Base-by-base conservation (phyloP, 2,888 invertebrate species). In the Netelia virgata region DNA sequence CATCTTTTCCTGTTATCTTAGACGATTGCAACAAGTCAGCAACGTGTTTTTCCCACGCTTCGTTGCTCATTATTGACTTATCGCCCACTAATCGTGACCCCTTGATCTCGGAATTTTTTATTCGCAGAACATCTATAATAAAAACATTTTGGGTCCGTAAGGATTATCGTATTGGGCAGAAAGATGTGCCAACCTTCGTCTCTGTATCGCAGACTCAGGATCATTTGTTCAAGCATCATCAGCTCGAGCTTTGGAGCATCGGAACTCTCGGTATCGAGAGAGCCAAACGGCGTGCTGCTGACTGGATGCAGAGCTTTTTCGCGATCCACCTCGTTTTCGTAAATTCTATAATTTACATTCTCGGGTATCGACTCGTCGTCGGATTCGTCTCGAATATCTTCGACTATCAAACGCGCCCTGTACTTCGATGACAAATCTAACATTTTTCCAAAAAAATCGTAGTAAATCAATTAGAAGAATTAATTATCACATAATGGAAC, bases 381-480 rank as follows among this genome's bases (percentile, higher is more conserved):
- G 28, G 59, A 66, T 6, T 87, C 87, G 3, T 88, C 86, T 2
- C 76, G 36, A 55, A 89, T 87, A 2, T 86, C 82, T 5, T 88
- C 74, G 1, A 63, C 57, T 16, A 80, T 73, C 72, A 90, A 87
- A 72, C 85, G 87, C 10, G 87, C 79, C 75, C 88, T 87, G 83
- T 90, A 90, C 55, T 89, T 88, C 9, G 89, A 86, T 11, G 90
- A 63, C 59, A 91, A 80, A 88, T 91, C 91, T 91, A 20, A 20
- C 28, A 63, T 43, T 41, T 53, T 53, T 18, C 63, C 1, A n/a
- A n/a, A 61, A 66, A 74, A 43, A 5, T 66, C 10, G 73, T 36
- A 63, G n/a, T 1, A 53, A 23, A 14, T 57, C 20, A 9, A 11
- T 16, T 28, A 50, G 16, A 28, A 75, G 23, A 75, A 63, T 69